Evolutionary conservation across 1,140 invertebrate species (phyloP), one percentile per base, ranked within the genome.

Genomic region (Cherax destructor): DNA sequence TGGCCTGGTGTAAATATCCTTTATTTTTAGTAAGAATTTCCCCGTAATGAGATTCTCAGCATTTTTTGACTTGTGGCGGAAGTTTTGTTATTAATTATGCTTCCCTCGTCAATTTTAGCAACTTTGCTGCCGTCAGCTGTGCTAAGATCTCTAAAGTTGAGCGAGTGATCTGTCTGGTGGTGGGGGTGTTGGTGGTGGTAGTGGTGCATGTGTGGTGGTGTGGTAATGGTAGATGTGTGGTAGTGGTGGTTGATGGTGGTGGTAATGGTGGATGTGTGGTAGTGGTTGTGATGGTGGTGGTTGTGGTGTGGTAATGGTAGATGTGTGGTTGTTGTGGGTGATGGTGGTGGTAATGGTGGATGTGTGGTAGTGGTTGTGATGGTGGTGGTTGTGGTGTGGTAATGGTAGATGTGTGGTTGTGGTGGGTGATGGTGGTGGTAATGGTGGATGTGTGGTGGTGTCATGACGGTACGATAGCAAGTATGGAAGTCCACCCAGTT

Each of bases 21-120:
- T 72, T 74, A 85, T 85, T 85, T 85, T 85, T 85, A 85, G 83
- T 85, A 85, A 85, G 83, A 85, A 85, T 85, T 85, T 85, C 83
- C 83, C 65, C 83, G 61, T 85, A 85, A 85, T 85, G 83, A 85
- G 83, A 85, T 85, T 85, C 69, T 69, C 30, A 30, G 47, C 83
- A 85, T 85, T 85, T 41, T 85, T 85, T 85, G 61, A 47, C 61
- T 85, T 47, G 83, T 72, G 61, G 61, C 47, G 30, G 30, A 85
- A 85, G 83, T 85, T 85, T 85, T 49, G 61, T 18, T 85, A 85
- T 85, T 85, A 85, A 85, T 85, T 85, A 85, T 85, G 83, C 61
- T 41, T 41, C 30, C 30, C 83, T 65, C 83, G n/a, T 72, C n/a
- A 56, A 85, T 69, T 30, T 30, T 30, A 24, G 24, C 83, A 30